A percentile compares a stretch with the other conserved stretches of the same genome.
Conservation (phyloP, 2,113 vertebrate genomes). For the Scopus umbretta region DNA sequence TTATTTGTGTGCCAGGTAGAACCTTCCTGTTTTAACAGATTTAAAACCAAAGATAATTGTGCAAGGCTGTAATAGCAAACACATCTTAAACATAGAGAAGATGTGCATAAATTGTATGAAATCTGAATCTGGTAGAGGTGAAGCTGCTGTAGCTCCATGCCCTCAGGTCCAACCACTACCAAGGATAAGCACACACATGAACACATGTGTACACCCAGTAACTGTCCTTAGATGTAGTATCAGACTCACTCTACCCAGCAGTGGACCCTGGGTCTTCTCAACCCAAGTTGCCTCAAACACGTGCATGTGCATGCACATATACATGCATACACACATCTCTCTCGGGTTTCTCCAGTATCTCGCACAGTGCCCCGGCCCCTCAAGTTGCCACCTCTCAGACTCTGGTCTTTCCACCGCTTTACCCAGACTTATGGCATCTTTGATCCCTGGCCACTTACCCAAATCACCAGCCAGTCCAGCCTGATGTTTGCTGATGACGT, state of each 20-base stretch:
- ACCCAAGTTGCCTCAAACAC: not conserved
- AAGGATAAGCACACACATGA: no score
- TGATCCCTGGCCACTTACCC: not conserved
- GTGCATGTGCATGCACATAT: fast-evolving
- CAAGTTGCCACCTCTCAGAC: not conserved
- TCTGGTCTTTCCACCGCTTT: not conserved
- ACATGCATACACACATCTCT: not conserved
- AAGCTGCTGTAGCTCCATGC: not conserved
- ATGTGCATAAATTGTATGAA: not conserved
- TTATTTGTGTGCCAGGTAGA: not conserved
- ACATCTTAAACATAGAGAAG: not conserved
- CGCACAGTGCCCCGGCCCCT: not conserved
- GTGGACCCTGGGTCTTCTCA: not conserved
- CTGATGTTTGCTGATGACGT: fast-evolving
- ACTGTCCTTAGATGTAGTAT: not conserved
- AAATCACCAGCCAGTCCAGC: not conserved
- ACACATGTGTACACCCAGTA: not conserved
- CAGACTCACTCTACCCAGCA: not conserved
- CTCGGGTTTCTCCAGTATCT: not conserved
- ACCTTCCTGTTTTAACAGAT: not conserved
- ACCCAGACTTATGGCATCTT: not conserved
- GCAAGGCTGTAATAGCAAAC: not conserved
- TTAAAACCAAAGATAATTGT: not conserved
- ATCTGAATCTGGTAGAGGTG: not conserved
- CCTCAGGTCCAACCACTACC: not conserved